A percentile compares a stretch with the other conserved stretches of the same genome.
Conservation (phyloP, 23 tunicate genomes). For the Ascidia mentula region DNA sequence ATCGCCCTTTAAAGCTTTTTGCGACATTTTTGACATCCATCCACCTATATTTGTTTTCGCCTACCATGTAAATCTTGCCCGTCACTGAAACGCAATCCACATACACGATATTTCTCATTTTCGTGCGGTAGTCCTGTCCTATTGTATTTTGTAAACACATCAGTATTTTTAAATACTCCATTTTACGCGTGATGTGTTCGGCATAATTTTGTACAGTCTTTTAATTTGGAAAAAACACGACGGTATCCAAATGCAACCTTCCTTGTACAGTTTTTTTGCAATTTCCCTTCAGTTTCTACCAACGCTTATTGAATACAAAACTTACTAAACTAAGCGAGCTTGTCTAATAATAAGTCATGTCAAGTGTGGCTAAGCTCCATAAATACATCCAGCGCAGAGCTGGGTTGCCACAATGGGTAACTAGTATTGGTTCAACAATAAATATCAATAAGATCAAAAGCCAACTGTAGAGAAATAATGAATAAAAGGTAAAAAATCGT, state of each 20-base stretch:
- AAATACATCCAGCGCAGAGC: no score
- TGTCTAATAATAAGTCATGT: no score
- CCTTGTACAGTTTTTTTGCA: neutral
- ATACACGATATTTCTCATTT: neutral
- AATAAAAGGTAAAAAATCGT: no score
- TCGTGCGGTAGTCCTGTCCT: no score
- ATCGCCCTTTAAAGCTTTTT: no score
- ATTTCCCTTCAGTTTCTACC: conserved; percentile 1
- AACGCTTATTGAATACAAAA: conserved; percentile 1
- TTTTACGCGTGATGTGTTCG: neutral
- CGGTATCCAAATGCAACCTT: neutral
- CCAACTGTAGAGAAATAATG: no score
- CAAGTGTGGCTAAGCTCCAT: no score
- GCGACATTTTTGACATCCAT: neutral
- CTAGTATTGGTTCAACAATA: no score
- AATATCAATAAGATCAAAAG: no score
- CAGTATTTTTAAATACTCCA: neutral
- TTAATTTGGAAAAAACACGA: neutral
- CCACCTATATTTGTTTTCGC: neutral
- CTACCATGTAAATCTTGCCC: neutral
- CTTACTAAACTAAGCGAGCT: no score
- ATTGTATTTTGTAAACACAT: neutral
- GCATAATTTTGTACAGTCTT: neutral
- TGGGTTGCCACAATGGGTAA: no score
- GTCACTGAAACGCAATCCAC: conserved; percentile 8